Conservation (phyloP, 1,140 invertebrate species). For the Agrypnia vestita region DNA sequence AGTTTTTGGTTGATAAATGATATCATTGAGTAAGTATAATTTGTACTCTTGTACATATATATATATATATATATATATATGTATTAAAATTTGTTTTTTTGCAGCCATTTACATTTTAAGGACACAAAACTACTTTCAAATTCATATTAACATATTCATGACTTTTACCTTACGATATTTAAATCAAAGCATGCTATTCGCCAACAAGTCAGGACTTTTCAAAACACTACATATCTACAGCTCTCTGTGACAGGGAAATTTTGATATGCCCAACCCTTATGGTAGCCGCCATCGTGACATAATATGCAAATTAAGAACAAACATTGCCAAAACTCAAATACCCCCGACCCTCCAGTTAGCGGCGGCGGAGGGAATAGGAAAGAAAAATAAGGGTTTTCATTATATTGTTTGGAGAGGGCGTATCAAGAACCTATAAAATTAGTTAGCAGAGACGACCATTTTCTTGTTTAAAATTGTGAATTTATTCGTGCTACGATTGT, state of each 20-base stretch:
- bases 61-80: too few relatives aligned
- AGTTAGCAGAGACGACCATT: not conserved
- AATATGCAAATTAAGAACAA: conserved; percentile 36
- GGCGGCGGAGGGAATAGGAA: not conserved
- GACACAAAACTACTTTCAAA: too few relatives aligned
- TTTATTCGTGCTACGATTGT: too few relatives aligned
- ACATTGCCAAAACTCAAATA: not conserved
- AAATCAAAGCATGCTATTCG: not conserved
- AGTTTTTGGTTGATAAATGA: too few relatives aligned
- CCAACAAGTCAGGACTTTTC: not conserved
- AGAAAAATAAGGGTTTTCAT: not conserved
- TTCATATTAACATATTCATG: not conserved
- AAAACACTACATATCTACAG: conserved; percentile 18
- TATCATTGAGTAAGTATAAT: too few relatives aligned
- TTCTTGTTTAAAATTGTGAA: too few relatives aligned
- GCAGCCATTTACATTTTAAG: too few relatives aligned
- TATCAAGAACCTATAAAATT: not conserved
- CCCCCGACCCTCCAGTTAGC: not conserved
- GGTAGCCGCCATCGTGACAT: conserved; percentile 24
- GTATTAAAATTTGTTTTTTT: too few relatives aligned
- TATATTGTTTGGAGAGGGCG: conserved; percentile 4
- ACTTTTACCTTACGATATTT: not conserved
- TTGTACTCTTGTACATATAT: too few relatives aligned
- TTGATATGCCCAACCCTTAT: conserved; percentile 22
- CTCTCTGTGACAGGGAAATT: conserved; percentile 14